Evolutionary conservation across 1,140 invertebrate species (phyloP).

Genomic region (Ganaspis sp.): DNA sequence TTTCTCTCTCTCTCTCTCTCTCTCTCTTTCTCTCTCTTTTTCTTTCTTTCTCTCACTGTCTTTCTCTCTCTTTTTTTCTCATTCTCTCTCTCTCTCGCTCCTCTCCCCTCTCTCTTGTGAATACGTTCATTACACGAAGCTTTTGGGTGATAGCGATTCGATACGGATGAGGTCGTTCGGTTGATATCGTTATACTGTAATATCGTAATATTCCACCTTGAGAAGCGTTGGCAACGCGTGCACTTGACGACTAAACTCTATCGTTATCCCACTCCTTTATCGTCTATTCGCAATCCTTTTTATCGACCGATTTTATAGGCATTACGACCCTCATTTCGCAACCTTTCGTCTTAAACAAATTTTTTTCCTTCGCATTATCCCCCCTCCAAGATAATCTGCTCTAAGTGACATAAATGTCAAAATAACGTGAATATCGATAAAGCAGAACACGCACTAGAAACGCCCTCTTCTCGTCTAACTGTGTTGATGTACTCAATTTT

Average conservation of each 20-base stretch:
- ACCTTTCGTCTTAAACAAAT: background rate
- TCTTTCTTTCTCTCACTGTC: no score
- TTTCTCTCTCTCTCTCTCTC: no score
- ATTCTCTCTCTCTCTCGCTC: no score
- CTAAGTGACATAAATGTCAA: background rate
- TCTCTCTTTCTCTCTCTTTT: no score
- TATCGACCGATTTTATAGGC: background rate
- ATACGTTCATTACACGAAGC: constrained; percentile 13
- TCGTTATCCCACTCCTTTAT: constrained; percentile 1
- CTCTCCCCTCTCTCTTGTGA: no score
- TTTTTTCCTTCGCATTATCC: background rate
- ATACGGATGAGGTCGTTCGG: constrained; percentile 16
- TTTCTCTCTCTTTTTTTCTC: no score
- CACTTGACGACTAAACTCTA: constrained; percentile 24
- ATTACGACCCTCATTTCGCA: background rate
- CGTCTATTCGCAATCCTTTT: background rate
- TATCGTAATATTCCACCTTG: constrained; percentile 23
- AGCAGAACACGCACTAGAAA: no score
- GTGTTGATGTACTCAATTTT: no score
- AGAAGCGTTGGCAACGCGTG: constrained; percentile 15
- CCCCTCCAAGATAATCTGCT: background rate
- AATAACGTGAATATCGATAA: no score
- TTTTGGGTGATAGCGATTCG: constrained; percentile 14
- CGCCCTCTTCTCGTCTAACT: no score
- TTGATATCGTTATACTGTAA: constrained; percentile 18